phyloP scores from a whole-genome alignment of 1,140 invertebrate genomes.

The Dreissena polymorpha region DNA sequence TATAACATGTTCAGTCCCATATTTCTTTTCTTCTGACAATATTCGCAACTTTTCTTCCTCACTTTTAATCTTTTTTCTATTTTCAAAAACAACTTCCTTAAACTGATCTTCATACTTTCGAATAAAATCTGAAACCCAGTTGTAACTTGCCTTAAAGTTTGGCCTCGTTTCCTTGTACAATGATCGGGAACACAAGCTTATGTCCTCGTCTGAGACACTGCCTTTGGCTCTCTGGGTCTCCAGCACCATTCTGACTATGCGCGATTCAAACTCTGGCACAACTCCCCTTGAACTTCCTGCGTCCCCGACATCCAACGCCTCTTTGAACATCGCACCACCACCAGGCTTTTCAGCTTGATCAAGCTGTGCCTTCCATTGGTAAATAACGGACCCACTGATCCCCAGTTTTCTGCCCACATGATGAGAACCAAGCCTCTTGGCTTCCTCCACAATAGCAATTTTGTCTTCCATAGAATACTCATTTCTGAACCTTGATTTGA shows the following conservation, averaged over 20 bases:
- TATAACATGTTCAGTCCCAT: constrained; percentile 50
- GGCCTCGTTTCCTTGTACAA: constrained; percentile 49
- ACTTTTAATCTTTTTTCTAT: constrained; percentile 28
- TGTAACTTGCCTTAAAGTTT: constrained; percentile 51
- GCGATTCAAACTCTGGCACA: constrained; percentile 46
- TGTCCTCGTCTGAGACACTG: constrained; percentile 46
- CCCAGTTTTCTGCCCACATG: constrained; percentile 50
- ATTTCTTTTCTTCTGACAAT: constrained; percentile 55
- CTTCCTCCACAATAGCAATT: constrained; percentile 39
- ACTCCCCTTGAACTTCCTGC: constrained; percentile 27
- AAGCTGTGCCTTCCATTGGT: constrained; percentile 48
- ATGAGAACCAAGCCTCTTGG: constrained; percentile 46
- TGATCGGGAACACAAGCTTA: constrained; percentile 38
- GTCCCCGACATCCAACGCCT: neutral
- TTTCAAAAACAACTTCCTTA: constrained; percentile 46
- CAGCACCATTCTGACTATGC: constrained; percentile 45
- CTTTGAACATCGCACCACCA: neutral
- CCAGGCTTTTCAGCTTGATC: constrained; percentile 35
- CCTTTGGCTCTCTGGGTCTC: constrained; percentile 47
- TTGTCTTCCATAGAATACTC: constrained; percentile 49
- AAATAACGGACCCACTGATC: constrained; percentile 49
- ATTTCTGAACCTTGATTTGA: constrained; percentile 49
- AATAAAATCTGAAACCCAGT: constrained; percentile 51
- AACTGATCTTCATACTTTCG: constrained; percentile 46
- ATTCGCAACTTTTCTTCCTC: constrained; percentile 48